phyloP scores from a whole-genome alignment of 2,113 vertebrate species.

The Anthoscopus minutus region DNA sequence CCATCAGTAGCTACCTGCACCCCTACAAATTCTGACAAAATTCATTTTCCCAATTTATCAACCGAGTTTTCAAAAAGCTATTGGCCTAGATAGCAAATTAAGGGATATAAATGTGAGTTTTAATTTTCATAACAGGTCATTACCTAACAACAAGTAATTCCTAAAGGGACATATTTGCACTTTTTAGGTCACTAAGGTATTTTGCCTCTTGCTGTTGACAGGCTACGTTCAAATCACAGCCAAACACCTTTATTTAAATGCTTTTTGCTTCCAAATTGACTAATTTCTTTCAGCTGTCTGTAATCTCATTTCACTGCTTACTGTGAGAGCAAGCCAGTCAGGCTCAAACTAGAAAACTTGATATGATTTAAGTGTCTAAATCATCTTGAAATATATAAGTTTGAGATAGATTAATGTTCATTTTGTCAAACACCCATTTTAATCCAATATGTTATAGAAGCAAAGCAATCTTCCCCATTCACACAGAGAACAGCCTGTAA shows the following conservation, averaged over 20 bases:
- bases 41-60: not conserved
- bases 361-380: not conserved
- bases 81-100: not conserved
- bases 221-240: not conserved
- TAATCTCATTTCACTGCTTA: not conserved
- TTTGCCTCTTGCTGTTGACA: not conserved
- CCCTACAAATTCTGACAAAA: not conserved
- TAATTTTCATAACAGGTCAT: not conserved
- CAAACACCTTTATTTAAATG: not conserved
- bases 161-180: not conserved
- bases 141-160: not conserved
- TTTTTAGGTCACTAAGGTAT: constrained; percentile 15
- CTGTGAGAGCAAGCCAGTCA: not conserved
- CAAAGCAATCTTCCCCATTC: not conserved
- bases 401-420: not conserved
- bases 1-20: not conserved
- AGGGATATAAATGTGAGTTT: not conserved
- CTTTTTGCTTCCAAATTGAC: not conserved
- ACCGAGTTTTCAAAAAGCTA: not conserved
- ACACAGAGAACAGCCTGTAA: not conserved
- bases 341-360: not conserved
- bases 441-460: not conserved
- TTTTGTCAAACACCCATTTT: not conserved
- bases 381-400: not conserved
- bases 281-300: not conserved